These are phyloP conservation scores for Cairina moschata DNA, from an alignment of 2,113 vertebrate genomes.

Conservation along the genomic window DNA sequence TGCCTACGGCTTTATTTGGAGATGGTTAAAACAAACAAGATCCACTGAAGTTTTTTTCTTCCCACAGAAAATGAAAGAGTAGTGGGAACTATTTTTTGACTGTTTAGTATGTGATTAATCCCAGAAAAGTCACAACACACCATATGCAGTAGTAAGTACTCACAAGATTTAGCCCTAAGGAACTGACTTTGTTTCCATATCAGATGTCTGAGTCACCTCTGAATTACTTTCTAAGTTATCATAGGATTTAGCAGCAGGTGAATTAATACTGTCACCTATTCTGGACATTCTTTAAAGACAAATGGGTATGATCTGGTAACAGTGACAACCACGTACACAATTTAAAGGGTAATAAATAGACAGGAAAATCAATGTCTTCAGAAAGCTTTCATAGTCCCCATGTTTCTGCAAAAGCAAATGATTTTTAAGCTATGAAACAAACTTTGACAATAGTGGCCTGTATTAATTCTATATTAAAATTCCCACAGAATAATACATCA, in stretches of 20 bases:
- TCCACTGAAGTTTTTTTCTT: neutral
- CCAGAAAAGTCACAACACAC: neutral
- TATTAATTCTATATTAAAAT: slow-evolving; percentile 3
- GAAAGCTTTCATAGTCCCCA: neutral
- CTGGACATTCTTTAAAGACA: neutral
- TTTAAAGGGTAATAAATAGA: neutral
- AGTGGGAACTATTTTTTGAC: neutral
- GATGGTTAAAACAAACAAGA: neutral
- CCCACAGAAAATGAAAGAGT: neutral
- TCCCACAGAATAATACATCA: neutral
- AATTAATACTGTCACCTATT: neutral
- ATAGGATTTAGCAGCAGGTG: neutral
- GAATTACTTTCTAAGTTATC: neutral
- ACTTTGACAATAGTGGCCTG: neutral
- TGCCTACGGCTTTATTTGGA: neutral
- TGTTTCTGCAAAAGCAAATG: neutral
- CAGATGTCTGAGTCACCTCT: neutral
- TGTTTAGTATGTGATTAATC: neutral
- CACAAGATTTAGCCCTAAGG: neutral
- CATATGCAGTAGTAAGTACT: neutral
- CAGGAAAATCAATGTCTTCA: neutral
- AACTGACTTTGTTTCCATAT: neutral
- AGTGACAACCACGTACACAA: neutral
- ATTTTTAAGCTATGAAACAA: neutral
- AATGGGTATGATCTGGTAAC: neutral